These are phyloP conservation scores for Anas bernieri DNA, from an alignment of 2,797 vertebrate genomes.

Conservation along the genomic window DNA sequence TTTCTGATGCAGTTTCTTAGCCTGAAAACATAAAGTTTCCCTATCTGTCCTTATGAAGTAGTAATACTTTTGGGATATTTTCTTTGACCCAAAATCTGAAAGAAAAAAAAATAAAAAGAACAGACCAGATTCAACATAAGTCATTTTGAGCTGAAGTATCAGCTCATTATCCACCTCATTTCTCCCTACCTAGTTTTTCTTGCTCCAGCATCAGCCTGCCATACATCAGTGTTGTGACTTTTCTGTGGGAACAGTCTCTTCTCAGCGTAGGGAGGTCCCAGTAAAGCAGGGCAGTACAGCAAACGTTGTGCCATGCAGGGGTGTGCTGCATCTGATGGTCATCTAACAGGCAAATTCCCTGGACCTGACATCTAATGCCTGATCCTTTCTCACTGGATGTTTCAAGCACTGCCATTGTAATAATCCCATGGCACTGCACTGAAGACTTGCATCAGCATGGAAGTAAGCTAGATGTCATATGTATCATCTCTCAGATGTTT, in stretches of 20 bases:
- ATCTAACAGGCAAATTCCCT: not conserved
- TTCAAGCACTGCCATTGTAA: not conserved
- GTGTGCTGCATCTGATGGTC: not conserved
- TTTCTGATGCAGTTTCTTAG: not conserved
- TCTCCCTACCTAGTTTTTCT: not conserved
- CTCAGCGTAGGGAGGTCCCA: not conserved
- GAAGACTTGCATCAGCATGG: not conserved
- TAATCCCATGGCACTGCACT: not conserved
- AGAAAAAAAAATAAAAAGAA: not conserved
- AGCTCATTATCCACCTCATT: not conserved
- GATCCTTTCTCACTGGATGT: not conserved
- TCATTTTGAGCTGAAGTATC: not conserved
- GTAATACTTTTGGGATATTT: not conserved
- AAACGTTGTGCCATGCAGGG: not conserved
- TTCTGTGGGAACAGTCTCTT: not conserved
- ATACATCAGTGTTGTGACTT: not conserved
- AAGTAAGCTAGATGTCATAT: not conserved
- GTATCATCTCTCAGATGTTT: not conserved
- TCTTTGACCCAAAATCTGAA: not conserved
- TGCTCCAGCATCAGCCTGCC: not conserved
- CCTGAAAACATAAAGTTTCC: not conserved
- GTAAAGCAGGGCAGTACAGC: not conserved
- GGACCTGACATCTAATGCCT: not conserved
- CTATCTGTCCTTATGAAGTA: not conserved
- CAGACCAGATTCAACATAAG: not conserved